Conservation (phyloP, 2,888 invertebrate species). For the Orthosia cruda region DNA sequence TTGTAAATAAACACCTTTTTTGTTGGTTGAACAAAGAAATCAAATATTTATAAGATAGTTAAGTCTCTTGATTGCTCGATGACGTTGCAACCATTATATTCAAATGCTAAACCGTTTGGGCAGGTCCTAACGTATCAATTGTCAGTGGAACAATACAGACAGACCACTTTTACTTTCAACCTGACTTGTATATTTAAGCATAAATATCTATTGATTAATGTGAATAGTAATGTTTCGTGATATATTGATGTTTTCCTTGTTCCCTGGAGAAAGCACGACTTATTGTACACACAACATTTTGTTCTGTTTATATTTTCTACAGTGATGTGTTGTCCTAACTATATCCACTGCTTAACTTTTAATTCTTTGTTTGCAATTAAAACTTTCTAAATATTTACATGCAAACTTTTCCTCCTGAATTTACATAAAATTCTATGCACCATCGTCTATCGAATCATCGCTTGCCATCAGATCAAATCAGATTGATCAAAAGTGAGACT, state of each 20-base stretch:
- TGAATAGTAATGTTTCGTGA: constrained; percentile 36
- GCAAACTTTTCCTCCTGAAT: neutral
- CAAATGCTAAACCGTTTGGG: constrained; percentile 51
- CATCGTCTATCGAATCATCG: neutral
- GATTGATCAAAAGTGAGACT: constrained; percentile 4
- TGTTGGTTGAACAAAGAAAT: neutral
- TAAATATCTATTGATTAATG: constrained; percentile 42
- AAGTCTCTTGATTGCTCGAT: constrained; percentile 21
- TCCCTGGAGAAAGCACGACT: constrained; percentile 39
- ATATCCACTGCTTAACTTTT: neutral
- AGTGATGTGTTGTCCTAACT: neutral
- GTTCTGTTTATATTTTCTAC: constrained; percentile 2
- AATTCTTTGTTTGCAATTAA: constrained; percentile 3
- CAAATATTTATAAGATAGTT: constrained; percentile 32
- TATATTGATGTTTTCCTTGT: constrained; percentile 32
- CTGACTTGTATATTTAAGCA: constrained; percentile 59
- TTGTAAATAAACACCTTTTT: neutral
- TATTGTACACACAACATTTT: neutral
- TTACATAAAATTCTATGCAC: too few species aligned
- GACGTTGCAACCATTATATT: constrained; percentile 49
- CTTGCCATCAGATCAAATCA: neutral
- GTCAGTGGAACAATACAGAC: constrained; percentile 56
- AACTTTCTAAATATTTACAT: neutral
- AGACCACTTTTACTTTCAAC: constrained; percentile 66
- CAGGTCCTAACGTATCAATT: constrained; percentile 55